These are phyloP conservation scores for Enteromius mattozi DNA, from an alignment of 2,797 vertebrate species.

Conservation along the genomic window DNA sequence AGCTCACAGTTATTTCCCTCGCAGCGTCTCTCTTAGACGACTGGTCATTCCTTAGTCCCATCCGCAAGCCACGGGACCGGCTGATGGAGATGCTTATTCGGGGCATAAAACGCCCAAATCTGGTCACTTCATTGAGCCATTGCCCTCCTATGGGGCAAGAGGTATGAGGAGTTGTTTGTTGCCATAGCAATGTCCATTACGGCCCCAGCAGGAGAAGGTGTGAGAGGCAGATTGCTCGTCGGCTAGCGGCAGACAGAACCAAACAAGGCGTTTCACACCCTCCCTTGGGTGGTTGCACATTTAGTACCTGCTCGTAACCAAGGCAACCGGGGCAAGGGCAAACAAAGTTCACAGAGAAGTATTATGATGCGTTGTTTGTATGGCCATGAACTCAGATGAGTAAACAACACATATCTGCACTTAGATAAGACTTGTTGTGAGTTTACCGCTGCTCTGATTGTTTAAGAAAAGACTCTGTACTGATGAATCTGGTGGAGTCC, in stretches of 20 bases:
- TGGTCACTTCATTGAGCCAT: constrained; percentile 8
- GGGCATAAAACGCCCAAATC: constrained; percentile 9
- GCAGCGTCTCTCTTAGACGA: neutral
- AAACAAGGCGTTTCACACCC: constrained; percentile 74
- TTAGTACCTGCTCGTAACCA: constrained; percentile 69
- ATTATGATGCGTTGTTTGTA: constrained; percentile 32
- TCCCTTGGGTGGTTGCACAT: constrained; percentile 61
- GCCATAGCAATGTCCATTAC: constrained; percentile 61
- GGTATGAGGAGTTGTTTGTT: constrained; percentile 65
- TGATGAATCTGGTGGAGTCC: no score
- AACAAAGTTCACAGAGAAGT: constrained; percentile 55
- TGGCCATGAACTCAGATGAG: constrained; percentile 20
- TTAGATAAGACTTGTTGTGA: constrained; percentile 31
- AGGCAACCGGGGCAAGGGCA: constrained; percentile 70
- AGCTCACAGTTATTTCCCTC: neutral
- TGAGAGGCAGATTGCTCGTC: constrained; percentile 64
- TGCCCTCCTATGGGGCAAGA: constrained; percentile 57
- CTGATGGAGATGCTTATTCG: constrained; percentile 6
- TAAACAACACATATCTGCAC: constrained; percentile 45
- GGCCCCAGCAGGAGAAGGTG: constrained; percentile 66
- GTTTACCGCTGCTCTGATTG: constrained; percentile 8
- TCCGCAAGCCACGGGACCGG: neutral
- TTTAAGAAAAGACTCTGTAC: neutral
- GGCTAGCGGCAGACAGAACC: constrained; percentile 65
- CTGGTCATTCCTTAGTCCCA: neutral